A percentile compares a stretch with the other conserved stretches of the same genome.
These are phyloP conservation scores for Salminus brasiliensis DNA, from an alignment of 2,113 vertebrate species.

Conservation along the genomic window DNA sequence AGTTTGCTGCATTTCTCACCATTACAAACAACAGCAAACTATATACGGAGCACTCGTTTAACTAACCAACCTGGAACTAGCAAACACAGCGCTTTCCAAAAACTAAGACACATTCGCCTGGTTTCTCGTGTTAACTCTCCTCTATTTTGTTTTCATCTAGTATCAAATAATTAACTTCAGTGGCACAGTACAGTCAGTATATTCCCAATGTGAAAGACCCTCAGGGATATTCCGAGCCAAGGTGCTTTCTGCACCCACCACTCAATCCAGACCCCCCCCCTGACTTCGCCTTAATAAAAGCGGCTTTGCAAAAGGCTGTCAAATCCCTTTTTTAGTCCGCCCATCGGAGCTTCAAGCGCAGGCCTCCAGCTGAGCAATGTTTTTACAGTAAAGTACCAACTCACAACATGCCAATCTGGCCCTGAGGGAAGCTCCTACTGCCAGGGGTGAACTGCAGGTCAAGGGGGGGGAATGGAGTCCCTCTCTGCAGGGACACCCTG, in stretches of 20 bases:
- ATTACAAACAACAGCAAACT: no score
- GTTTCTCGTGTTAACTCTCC: no score
- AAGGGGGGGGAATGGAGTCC: background rate
- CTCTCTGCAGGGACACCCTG: background rate
- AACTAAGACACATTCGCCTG: no score
- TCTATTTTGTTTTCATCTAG: background rate
- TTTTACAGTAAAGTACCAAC: conserved; percentile 6
- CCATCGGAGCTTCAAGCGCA: background rate
- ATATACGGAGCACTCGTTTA: background rate
- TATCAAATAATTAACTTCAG: background rate
- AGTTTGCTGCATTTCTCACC: no score
- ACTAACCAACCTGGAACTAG: background rate
- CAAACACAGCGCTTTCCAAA: background rate
- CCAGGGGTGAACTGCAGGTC: background rate
- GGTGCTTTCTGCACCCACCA: background rate
- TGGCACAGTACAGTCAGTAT: background rate
- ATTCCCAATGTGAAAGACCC: background rate
- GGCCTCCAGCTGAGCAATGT: conserved; percentile 14
- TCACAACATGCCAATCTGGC: conserved; percentile 25
- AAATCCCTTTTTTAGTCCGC: conserved; percentile 21
- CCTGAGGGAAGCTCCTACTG: background rate
- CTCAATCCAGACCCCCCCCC: background rate
- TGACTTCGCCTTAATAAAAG: conserved; percentile 14
- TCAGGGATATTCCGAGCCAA: no score
- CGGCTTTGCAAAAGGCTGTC: conserved; percentile 8